phyloP scores from a whole-genome alignment of 2,113 vertebrate genomes.

The Helogale parvula region DNA sequence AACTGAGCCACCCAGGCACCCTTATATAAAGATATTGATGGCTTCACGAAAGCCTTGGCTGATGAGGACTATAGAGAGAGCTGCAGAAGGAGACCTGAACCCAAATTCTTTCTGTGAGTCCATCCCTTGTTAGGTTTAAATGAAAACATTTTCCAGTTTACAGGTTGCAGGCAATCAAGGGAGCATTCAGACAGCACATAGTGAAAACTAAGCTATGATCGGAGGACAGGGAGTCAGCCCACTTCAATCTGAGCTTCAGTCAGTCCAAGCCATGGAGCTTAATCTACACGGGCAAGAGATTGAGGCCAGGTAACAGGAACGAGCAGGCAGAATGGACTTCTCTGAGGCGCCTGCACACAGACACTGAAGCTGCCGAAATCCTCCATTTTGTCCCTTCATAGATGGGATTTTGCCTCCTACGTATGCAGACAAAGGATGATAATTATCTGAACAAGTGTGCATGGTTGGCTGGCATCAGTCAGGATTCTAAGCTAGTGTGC shows the following conservation, averaged over 20 bases:
- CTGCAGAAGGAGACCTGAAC: background rate
- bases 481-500: slow-evolving; percentile 23
- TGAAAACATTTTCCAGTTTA: background rate
- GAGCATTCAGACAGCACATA: slow-evolving; percentile 9
- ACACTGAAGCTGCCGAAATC: slow-evolving; percentile 1
- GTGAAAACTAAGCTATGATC: background rate
- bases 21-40: background rate
- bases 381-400: background rate
- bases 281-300: background rate
- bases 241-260: no score
- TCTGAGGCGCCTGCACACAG: background rate
- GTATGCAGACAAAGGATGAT: slow-evolving; percentile 42
- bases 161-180: background rate
- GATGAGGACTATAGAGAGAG: background rate
- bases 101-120: background rate
- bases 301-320: background rate
- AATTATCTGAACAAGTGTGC: slow-evolving; percentile 39
- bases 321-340: background rate
- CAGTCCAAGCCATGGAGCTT: background rate
- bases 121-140: background rate
- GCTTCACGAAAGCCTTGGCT: slow-evolving; percentile 4
- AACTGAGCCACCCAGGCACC: no score
- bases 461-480: background rate
- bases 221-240: background rate
- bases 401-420: background rate